Conservation (phyloP, 2,888 invertebrate species). For the Salticus scenicus region DNA sequence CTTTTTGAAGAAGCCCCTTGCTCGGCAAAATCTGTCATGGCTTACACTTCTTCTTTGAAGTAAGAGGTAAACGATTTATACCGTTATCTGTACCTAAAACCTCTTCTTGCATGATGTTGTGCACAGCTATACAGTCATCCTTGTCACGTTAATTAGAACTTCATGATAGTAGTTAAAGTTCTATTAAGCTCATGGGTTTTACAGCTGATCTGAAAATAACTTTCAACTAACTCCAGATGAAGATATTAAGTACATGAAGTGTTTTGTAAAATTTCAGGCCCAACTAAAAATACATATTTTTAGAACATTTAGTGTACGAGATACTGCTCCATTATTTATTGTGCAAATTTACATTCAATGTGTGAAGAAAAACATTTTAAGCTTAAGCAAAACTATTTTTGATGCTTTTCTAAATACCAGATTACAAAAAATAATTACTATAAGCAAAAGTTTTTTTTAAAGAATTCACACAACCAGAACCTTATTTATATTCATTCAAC, state of each 20-base stretch:
- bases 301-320: too few relatives aligned
- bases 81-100: not conserved
- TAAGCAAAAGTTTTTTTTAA: too few relatives aligned
- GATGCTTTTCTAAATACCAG: too few relatives aligned
- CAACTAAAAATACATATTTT: too few relatives aligned
- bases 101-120: conserved; percentile 27
- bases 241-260: not conserved
- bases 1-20: conserved; percentile 11
- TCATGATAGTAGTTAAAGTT: not conserved
- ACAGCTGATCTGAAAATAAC: not conserved
- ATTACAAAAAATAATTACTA: too few relatives aligned
- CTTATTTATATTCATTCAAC: too few relatives aligned
- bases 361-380: too few relatives aligned
- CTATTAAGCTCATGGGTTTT: conserved; percentile 35
- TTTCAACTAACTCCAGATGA: not conserved
- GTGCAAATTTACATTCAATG: too few relatives aligned
- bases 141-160: not conserved
- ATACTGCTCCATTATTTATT: too few relatives aligned
- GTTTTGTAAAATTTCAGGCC: not conserved
- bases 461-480: too few relatives aligned
- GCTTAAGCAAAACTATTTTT: too few relatives aligned
- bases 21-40: conserved; percentile 38
- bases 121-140: conserved; percentile 7
- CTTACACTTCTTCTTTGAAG: conserved; percentile 48
- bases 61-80: conserved; percentile 45